A percentile compares a stretch with the other conserved stretches of the same genome.
Evolutionary conservation across 1,140 invertebrate species (phyloP).

Genomic region (Araneus ventricosus): DNA sequence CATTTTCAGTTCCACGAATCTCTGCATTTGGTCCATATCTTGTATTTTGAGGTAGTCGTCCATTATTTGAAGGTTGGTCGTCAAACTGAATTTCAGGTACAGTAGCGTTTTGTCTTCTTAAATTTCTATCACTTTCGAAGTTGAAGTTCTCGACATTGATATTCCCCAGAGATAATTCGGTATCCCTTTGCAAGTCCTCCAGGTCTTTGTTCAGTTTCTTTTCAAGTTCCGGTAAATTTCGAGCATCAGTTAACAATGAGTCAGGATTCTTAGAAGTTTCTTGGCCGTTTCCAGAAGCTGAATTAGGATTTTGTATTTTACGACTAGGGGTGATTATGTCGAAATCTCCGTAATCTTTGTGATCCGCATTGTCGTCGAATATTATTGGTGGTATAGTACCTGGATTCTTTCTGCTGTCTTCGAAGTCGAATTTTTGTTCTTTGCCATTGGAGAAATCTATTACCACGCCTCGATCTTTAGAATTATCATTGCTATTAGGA

Average conservation of each 20-base stretch:
- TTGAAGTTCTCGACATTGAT: background rate
- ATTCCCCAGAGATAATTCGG: background rate
- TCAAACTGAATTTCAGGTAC: slow-evolving; percentile 64
- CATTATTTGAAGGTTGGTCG: slow-evolving; percentile 55
- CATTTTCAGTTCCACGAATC: background rate
- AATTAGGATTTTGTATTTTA: background rate
- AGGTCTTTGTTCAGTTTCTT: slow-evolving; percentile 42
- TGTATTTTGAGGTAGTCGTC: slow-evolving; percentile 22
- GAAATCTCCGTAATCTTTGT: slow-evolving; percentile 67
- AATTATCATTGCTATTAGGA: slow-evolving; percentile 50
- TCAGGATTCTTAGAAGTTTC: background rate
- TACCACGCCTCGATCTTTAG: slow-evolving; percentile 63
- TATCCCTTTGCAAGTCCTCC: background rate
- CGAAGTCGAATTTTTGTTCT: slow-evolving; percentile 2
- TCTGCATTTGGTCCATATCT: slow-evolving; percentile 24
- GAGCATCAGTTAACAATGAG: background rate
- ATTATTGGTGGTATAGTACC: slow-evolving; percentile 64
- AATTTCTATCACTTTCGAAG: slow-evolving; percentile 42
- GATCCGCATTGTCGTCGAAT: slow-evolving; percentile 68
- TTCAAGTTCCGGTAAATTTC: slow-evolving; percentile 44
- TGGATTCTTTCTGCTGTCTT: background rate
- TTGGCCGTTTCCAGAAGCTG: too few species aligned
- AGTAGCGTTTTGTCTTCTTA: slow-evolving; percentile 19
- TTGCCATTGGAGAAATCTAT: slow-evolving; percentile 66
- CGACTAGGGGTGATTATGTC: slow-evolving; percentile 65